Conservation (phyloP, 2,113 vertebrate genomes). For the Otus sunia region DNA sequence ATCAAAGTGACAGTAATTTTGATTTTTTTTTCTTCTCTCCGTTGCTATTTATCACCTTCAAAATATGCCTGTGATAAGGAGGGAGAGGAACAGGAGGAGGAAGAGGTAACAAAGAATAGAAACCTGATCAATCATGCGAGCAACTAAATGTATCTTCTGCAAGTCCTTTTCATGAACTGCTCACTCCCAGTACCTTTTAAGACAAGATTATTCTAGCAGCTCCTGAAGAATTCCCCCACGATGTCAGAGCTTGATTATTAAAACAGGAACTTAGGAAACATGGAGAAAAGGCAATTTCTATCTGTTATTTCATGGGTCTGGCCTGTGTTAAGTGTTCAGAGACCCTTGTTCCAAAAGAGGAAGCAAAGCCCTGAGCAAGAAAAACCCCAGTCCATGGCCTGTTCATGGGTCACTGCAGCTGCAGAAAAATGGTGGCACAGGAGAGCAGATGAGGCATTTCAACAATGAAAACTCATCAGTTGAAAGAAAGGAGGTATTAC, state of each 20-base stretch:
- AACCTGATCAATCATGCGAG: not conserved
- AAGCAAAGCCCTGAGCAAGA: not conserved
- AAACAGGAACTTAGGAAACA: not conserved
- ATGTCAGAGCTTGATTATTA: not conserved
- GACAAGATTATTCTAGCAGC: not conserved
- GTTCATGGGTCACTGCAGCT: not conserved
- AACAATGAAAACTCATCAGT: not conserved
- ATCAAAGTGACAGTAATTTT: not conserved
- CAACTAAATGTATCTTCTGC: not conserved
- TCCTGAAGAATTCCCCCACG: not conserved
- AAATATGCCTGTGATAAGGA: not conserved
- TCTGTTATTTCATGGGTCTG: not conserved
- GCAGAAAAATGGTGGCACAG: not conserved
- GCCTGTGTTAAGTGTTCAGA: not conserved
- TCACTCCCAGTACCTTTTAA: not conserved
- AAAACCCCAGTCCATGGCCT: not conserved
- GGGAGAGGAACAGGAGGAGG: not conserved
- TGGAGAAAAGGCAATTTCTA: not conserved
- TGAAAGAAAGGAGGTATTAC: not conserved
- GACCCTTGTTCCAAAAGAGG: not conserved
- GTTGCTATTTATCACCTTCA: not conserved
- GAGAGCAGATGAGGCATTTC: not conserved
- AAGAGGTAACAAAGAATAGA: not conserved
- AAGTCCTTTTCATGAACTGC: not conserved
- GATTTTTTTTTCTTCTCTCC: not conserved